Percentiles rank a stretch among this genome's conserved stretches.
These are phyloP conservation scores for Eupithecia insigniata DNA, from an alignment of 2,888 invertebrate species.

Conservation along the genomic window DNA sequence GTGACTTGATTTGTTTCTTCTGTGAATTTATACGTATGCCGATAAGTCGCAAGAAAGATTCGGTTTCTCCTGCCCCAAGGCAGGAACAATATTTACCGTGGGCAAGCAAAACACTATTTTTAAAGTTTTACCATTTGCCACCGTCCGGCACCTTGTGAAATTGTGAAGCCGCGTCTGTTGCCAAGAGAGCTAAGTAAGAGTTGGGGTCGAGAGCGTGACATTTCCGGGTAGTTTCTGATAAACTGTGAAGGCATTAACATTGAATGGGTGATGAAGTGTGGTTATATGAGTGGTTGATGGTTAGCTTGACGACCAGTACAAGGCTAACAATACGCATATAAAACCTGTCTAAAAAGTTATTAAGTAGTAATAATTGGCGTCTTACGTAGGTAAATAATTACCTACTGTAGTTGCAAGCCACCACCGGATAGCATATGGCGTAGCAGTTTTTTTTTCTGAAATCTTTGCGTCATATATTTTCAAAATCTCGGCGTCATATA, in stretches of 20 bases:
- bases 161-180: conserved; percentile 26
- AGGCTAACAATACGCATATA: neutral
- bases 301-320: neutral
- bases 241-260: neutral
- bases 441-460: neutral
- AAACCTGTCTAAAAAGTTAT: neutral
- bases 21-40: neutral
- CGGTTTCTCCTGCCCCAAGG: neutral
- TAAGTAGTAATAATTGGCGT: neutral
- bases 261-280: neutral
- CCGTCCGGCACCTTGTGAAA: conserved; percentile 22
- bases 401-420: neutral
- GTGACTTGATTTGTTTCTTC: neutral
- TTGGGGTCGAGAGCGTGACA: neutral
- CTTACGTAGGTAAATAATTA: neutral
- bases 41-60: neutral
- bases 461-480: too few relatives aligned
- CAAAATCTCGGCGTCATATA: neutral
- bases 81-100: neutral
- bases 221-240: neutral
- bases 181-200: conserved; percentile 14
- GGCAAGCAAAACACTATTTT: conserved; percentile 21
- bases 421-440: neutral
- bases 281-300: neutral
- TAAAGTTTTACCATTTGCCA: conserved; percentile 17